Base-by-base conservation (phyloP, 2,797 vertebrate genomes). In the Melanotaenia nigrans region DNA sequence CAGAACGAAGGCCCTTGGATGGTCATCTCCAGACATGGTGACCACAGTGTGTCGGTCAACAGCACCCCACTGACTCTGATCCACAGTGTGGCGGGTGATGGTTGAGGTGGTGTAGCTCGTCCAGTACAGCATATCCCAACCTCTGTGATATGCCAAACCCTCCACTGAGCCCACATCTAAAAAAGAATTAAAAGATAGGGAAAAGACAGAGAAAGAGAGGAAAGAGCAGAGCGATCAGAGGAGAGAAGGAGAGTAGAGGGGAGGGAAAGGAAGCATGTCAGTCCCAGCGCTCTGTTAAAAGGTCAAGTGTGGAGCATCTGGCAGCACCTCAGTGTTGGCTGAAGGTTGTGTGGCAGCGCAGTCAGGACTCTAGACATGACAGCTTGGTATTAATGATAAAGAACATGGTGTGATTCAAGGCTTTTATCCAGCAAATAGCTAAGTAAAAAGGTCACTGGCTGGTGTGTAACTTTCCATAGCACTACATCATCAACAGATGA, bases 51-150 rank as follows among this genome's bases (percentile, higher is more conserved):
- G 96, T 30, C 97, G 93, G 89, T 98, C 95, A 0, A 96, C 97
- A 8, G 97, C 97, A 0, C 96, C 96, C 4, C 92, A 78, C 8
- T 93, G 95, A 61, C 87, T 95, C 93, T 98, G 97, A 89, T 98
- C 96, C 90, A 99, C 97, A 0, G 96, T 97, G 92, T 99, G 97
- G 1, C 97, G 95, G 1, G 96, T 96, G 87, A 98, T 98, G 89
- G 98, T 98, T 68, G 97, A 99, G 0, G 98, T 98, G 1, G 97
- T 98, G 83, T 98, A 99, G 91, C 97, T 99, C 1, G 97, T 99
- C 97, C 97, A 99, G 85, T 97, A 99, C 12, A 99, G 91, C 0
- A 97, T 96, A 90, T 99, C 97, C 98, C 97, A 98, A 77, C 93
- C 95, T 0, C 97, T 94, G 88, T 99, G 97, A 91, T 99, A 99